Base-by-base conservation (phyloP, 2,888 invertebrate genomes). In the Ophion costatus region DNA sequence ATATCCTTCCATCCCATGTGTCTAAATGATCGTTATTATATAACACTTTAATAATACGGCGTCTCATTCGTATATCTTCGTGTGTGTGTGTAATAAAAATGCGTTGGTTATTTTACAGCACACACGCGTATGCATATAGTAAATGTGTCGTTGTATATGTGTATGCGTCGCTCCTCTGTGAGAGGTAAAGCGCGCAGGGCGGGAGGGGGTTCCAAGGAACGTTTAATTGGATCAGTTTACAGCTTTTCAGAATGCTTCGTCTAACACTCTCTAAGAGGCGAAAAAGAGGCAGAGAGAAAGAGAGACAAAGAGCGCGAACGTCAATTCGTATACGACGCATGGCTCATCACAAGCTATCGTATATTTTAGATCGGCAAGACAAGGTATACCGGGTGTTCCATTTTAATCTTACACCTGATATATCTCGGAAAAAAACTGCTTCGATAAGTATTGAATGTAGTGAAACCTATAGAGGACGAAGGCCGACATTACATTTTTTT, bases 221-320 rank as follows among this genome's bases (percentile, higher is more conserved):
- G 87, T 89, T 91, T 91, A 91, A 91, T 91, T 90, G 91, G 89
- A 90, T 91, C 90, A 89, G 87, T 92, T 92, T 92, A 92, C 91
- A 91, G 84, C 90, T 76, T 82, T 79, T 85, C 84, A 82, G 86
- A 80, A 64, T 73, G 80, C 84, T 82, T 87, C 86, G 86, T 87
- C 88, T 45, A 78, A 84, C 82, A 76, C 83, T 84, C 81, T 86
- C 76, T 79, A 76, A 66, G 70, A 79, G 17, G 63, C 38, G 45
- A 45, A 14, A 14, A 45, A 45, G 14, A 42, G 42, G 10, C 42
- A 42, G 42, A 42, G 24, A 33, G 29, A 70, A 14, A 82, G 71
- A 79, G 33, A 56, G 38, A 29, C 14, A 51, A 1, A 75, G 14
- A 85, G 79, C 77, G 83, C 87, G 89, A 90, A 87, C 89, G 89